These are phyloP conservation scores for Excalfactoria chinensis DNA, from an alignment of 2,113 vertebrate species.

Conservation along the genomic window DNA sequence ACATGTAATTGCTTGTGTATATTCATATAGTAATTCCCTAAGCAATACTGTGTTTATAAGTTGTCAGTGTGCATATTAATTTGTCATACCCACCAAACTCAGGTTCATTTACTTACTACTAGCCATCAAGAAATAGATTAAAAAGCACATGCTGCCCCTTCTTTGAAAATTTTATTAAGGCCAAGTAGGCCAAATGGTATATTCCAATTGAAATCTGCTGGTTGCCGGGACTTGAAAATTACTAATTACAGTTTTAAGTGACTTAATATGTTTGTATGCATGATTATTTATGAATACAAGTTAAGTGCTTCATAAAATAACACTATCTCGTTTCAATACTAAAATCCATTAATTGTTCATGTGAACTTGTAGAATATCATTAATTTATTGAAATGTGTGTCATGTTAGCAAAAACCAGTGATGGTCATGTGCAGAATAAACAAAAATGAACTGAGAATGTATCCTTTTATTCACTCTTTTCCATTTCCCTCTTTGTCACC, in stretches of 20 bases:
- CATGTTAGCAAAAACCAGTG: neutral
- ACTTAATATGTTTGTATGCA: constrained; percentile 82
- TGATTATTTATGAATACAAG: constrained; percentile 81
- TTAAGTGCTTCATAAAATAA: constrained; percentile 66
- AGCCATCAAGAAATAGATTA: constrained; percentile 79
- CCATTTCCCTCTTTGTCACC: neutral
- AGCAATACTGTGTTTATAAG: constrained; percentile 74
- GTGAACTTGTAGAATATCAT: constrained; percentile 55
- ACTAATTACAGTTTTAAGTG: constrained; percentile 79
- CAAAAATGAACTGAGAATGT: neutral
- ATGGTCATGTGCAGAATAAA: neutral
- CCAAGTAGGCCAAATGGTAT: constrained; percentile 75
- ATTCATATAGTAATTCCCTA: constrained; percentile 88
- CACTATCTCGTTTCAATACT: constrained; percentile 53
- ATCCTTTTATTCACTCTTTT: neutral
- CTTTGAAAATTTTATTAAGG: constrained; percentile 80
- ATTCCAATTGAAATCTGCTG: constrained; percentile 75
- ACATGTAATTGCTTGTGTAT: constrained; percentile 89
- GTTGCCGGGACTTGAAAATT: constrained; percentile 80
- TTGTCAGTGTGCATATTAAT: constrained; percentile 86
- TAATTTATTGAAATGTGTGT: constrained; percentile 3
- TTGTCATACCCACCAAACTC: constrained; percentile 81
- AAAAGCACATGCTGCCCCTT: constrained; percentile 77
- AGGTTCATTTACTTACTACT: constrained; percentile 81
- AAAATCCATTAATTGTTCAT: constrained; percentile 45